phyloP scores from a whole-genome alignment of 2,888 invertebrate genomes.

The Laspeyria flexula region DNA sequence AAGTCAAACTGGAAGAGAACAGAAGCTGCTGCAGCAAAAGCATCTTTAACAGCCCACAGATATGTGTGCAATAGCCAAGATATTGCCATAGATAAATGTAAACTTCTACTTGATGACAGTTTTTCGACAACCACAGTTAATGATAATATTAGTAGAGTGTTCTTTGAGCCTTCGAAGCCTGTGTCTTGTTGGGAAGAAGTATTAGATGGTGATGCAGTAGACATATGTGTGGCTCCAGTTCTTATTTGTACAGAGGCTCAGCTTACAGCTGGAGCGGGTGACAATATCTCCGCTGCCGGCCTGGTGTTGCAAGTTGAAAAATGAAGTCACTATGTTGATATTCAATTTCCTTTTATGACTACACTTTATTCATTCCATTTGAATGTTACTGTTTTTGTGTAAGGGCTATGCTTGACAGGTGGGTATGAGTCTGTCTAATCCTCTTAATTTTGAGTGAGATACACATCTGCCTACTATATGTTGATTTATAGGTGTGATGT shows the following conservation, averaged over 20 bases:
- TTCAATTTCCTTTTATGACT: conserved; percentile 23
- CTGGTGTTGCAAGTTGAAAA: conserved; percentile 88
- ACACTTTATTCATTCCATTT: conserved; percentile 41
- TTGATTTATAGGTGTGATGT: too few species aligned
- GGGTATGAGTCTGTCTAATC: not conserved
- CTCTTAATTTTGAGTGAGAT: too few species aligned
- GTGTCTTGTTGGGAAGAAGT: conserved; percentile 93
- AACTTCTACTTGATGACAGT: conserved; percentile 92
- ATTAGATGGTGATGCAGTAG: conserved; percentile 78
- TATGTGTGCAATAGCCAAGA: conserved; percentile 91
- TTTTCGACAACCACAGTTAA: conserved; percentile 90
- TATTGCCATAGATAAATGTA: conserved; percentile 78
- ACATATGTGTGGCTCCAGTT: conserved; percentile 94
- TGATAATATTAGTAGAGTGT: conserved; percentile 84
- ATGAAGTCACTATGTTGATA: conserved; percentile 49
- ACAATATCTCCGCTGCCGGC: conserved; percentile 96
- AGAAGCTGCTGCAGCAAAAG: conserved; percentile 92
- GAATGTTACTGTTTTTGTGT: conserved; percentile 13
- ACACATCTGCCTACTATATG: too few species aligned
- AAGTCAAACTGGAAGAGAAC: conserved; percentile 91
- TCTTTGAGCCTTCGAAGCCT: conserved; percentile 89
- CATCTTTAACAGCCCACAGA: conserved; percentile 92
- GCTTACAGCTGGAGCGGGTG: conserved; percentile 94
- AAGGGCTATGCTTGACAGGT: not conserved
- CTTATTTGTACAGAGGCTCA: conserved; percentile 93